phyloP scores from a whole-genome alignment of 2,888 invertebrate species.

The Eristalis pertinax region DNA sequence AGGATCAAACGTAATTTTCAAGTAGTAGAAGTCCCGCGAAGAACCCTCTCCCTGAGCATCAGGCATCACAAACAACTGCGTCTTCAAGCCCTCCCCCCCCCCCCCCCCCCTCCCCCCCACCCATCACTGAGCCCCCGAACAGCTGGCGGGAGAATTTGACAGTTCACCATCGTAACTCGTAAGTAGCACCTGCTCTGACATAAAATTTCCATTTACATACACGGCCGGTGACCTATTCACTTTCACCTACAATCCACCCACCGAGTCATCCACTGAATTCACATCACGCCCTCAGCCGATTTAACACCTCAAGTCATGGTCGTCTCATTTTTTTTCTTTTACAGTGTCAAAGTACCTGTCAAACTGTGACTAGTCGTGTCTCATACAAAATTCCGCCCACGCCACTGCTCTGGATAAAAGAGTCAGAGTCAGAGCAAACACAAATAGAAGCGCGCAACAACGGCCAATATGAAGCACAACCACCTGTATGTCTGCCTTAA shows the following conservation, averaged over 20 bases:
- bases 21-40: too few relatives aligned
- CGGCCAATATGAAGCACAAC: slow-evolving; percentile 39
- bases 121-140: too few relatives aligned
- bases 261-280: slow-evolving; percentile 15
- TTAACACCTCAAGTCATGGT: slow-evolving; percentile 41
- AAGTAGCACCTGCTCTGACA: not conserved
- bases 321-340: not conserved
- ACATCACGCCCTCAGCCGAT: slow-evolving; percentile 36
- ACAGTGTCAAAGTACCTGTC: slow-evolving; percentile 40
- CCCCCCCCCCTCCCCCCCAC: not conserved
- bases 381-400: slow-evolving; percentile 61
- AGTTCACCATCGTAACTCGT: not conserved
- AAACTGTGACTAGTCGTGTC: slow-evolving; percentile 24
- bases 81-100: not conserved
- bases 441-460: slow-evolving; percentile 36
- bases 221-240: not conserved
- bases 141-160: not conserved
- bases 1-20: too few relatives aligned
- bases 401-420: slow-evolving; percentile 38
- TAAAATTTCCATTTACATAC: not conserved
- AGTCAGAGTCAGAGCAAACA: slow-evolving; percentile 14
- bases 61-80: not conserved
- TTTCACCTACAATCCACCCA: not conserved
- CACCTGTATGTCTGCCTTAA: slow-evolving; percentile 64
- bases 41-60: too few relatives aligned